These are phyloP conservation scores for Spisula subtruncata DNA, from an alignment of 2,888 invertebrate species.

Conservation along the genomic window DNA sequence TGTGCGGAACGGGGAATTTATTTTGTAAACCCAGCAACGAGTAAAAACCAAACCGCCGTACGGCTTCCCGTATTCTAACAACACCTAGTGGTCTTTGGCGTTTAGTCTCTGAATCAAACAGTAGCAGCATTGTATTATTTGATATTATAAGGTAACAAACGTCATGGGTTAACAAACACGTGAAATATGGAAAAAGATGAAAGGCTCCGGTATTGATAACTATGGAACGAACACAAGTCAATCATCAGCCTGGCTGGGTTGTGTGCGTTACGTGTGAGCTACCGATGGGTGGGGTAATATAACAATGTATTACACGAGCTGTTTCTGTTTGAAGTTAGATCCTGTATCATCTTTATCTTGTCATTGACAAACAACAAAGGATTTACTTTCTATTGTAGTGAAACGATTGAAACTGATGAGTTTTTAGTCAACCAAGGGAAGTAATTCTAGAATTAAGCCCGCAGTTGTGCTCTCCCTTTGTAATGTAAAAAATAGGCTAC, in stretches of 20 bases:
- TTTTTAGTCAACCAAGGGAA: constrained; percentile 20
- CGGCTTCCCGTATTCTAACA: too few relatives aligned
- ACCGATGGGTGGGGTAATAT: not conserved
- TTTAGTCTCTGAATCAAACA: too few relatives aligned
- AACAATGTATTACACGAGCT: not conserved
- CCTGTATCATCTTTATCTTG: not conserved
- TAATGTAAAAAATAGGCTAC: not conserved
- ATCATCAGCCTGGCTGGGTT: not conserved
- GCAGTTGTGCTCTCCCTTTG: constrained; percentile 23
- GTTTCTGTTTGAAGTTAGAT: not conserved
- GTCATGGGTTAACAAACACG: not conserved
- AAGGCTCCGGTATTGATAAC: not conserved
- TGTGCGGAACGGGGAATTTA: not conserved
- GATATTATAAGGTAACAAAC: not conserved
- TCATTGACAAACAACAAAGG: constrained; percentile 1
- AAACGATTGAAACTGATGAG: not conserved
- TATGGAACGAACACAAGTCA: not conserved
- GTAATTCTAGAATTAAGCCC: not conserved
- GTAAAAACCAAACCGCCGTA: not conserved
- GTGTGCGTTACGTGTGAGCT: not conserved
- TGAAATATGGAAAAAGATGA: constrained; percentile 25
- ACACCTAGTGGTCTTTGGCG: too few relatives aligned
- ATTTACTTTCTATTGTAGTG: not conserved
- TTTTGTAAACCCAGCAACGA: not conserved
- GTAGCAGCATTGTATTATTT: too few relatives aligned